Evolutionary conservation across 2,113 vertebrate genomes (phyloP), one percentile per base, ranked within the genome.

Genomic region (Lagopus leucura): DNA sequence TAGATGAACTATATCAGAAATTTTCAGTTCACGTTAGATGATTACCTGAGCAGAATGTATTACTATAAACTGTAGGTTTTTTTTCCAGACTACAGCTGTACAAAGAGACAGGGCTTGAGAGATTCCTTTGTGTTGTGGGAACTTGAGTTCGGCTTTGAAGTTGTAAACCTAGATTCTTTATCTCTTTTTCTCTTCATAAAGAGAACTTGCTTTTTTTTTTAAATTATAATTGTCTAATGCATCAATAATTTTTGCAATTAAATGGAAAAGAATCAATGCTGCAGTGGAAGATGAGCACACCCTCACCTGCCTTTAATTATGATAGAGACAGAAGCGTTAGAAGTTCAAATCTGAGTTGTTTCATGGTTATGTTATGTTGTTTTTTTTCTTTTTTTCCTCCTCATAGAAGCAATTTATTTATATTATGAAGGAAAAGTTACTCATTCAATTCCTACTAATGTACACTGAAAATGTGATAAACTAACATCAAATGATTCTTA

Each of bases 1-100:
- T 32, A 73, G 72, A 40, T 79, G 43, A 77, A 47, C 1, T 1
- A 11, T 25, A 60, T 34, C 71, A 90, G 71, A 73, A 77, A 20
- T 55, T 24, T 32, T 50, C 34, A 25, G 1, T 21, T 15, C 3
- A 7, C 70, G 60, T 78, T n/a, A 20, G 24, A 57, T 67, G 21
- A 65, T 13, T 8, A 18, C 10, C 55, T 66, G 27, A 43, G 50
- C 61, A 65, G 47, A 40, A 38, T 22, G 13, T 4, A 60, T 6
- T 36, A 18, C 10, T 1, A 1, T 13, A 20, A 69, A 34, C 0
- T 0, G 13, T 13, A 19, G 28, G 38, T 38, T 27, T 36, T 64
- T 36, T 36, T 28, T 36, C 47, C 36, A 32, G 12, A 7, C 43
- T 32, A 14, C 48, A 73, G 30, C 4, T 30, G 30, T 66, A 20